These are phyloP conservation scores for Agrotis exclamationis DNA, from an alignment of 2,888 invertebrate genomes.

Conservation along the genomic window DNA sequence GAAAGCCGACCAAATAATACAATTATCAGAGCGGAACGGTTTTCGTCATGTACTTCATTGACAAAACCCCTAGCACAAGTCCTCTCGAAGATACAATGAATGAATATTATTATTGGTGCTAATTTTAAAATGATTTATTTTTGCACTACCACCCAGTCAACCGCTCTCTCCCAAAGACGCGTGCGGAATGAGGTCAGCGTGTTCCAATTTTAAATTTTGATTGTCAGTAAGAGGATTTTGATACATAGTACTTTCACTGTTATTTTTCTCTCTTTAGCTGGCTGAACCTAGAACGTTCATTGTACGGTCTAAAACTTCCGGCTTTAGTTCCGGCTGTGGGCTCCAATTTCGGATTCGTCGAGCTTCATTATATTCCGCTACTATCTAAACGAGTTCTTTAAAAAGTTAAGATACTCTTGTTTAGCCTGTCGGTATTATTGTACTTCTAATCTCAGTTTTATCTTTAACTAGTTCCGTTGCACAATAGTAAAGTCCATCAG, in stretches of 20 bases:
- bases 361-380: slow-evolving; percentile 41
- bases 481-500: slow-evolving; percentile 38
- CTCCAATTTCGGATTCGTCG: slow-evolving; percentile 51
- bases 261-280: slow-evolving; percentile 59
- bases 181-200: slow-evolving; percentile 85
- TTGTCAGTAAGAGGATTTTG: slow-evolving; percentile 75
- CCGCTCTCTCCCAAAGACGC: slow-evolving; percentile 81
- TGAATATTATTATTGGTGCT: slow-evolving; percentile 68
- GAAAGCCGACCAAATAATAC: slow-evolving; percentile 83
- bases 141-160: slow-evolving; percentile 74
- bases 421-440: slow-evolving; percentile 45
- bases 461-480: slow-evolving; percentile 40
- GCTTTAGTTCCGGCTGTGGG: slow-evolving; percentile 70
- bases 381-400: slow-evolving; percentile 45
- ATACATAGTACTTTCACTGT: slow-evolving; percentile 83
- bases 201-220: slow-evolving; percentile 89
- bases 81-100: slow-evolving; percentile 64
- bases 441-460: slow-evolving; percentile 41
- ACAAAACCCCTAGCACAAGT: slow-evolving; percentile 62
- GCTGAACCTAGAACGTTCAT: slow-evolving; percentile 49
- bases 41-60: slow-evolving; percentile 72
- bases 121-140: slow-evolving; percentile 84
- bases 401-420: slow-evolving; percentile 25
- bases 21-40: slow-evolving; percentile 84
- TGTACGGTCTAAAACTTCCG: slow-evolving; percentile 64